Base-by-base conservation (phyloP, 2,888 invertebrate species). In the Philereme vetulata region DNA sequence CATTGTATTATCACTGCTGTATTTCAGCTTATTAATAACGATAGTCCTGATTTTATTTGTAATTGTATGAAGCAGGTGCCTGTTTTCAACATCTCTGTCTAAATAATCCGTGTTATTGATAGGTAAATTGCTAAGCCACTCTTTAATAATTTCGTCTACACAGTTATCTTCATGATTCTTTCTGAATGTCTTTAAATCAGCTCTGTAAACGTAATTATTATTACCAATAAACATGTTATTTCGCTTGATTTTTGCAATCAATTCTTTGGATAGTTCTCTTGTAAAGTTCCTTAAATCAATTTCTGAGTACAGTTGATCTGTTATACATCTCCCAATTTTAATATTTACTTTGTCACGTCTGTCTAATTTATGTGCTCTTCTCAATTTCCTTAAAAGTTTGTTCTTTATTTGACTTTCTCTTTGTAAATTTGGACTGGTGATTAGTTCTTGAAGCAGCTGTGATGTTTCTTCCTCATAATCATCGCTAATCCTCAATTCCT, bases 91-190 rank as follows among this genome's bases (percentile, higher is more conserved):
- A 4, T 53, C 52, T 42, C 62, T 72, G 0, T 64, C 72, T 49
- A 70, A 49, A 46, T 64, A 62, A 52, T 80, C 68, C 10, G 42
- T 57, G 3, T 48, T 56, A 64, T 76, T 75, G 4, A 83, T 55
- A 32, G 75, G 76, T 49, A 84, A 57, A 43, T 68, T 61, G 54
- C 64, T 64, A 0, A 82, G 59, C 80, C 83, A 85, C n/a, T 77
- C 73, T 59, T 71, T 75, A 8, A 84, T 62, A 8, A 78, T 54
- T 21, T 66, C 62, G 43, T 78, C 72, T 0, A 82, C 52, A 35
- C 55, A 35, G 36, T 62, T 60, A 36, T 63, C 55, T 33, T 62
- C 49, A 34, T 46, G 42, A 8, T 50, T 40, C 50, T 21, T 11
- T 43, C 56, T 32, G 59, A 58, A 2, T 49, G 48, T 9, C 60